Conservation (phyloP, 2,113 vertebrate genomes). For the Centropus unirufus region DNA sequence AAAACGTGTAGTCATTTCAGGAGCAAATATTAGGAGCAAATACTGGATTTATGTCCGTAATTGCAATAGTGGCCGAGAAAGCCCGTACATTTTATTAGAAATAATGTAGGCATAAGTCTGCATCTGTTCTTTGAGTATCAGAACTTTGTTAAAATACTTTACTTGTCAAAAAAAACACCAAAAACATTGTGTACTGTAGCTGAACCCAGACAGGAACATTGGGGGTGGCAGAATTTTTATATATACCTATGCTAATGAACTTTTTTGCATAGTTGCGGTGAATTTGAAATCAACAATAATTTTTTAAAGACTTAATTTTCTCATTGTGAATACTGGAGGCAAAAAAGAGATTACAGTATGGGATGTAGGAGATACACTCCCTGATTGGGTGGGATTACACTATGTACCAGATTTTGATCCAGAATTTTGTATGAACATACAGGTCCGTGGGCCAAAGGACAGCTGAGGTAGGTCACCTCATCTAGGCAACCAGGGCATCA, state of each 20-base stretch:
- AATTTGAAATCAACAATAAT: neutral
- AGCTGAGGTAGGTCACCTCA: neutral
- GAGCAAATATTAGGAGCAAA: neutral
- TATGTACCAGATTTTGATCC: neutral
- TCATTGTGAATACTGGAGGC: neutral
- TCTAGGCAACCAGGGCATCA: neutral
- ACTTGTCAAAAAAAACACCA: neutral
- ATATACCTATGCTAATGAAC: neutral
- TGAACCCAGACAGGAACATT: neutral
- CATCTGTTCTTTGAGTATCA: neutral
- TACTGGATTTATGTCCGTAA: neutral
- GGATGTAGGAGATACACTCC: neutral
- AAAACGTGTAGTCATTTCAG: neutral
- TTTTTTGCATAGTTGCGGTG: neutral
- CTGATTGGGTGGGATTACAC: neutral
- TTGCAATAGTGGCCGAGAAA: neutral
- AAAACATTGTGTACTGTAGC: neutral
- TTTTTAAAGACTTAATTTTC: neutral
- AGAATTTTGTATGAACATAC: neutral
- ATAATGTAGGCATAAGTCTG: neutral
- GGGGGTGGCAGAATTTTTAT: neutral
- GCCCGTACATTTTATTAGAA: neutral
- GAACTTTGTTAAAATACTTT: neutral
- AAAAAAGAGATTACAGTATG: neutral
- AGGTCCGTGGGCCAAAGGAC: fast-evolving